Conservation (phyloP, 2,888 invertebrate genomes). For the Ichneumoninae sp. region DNA sequence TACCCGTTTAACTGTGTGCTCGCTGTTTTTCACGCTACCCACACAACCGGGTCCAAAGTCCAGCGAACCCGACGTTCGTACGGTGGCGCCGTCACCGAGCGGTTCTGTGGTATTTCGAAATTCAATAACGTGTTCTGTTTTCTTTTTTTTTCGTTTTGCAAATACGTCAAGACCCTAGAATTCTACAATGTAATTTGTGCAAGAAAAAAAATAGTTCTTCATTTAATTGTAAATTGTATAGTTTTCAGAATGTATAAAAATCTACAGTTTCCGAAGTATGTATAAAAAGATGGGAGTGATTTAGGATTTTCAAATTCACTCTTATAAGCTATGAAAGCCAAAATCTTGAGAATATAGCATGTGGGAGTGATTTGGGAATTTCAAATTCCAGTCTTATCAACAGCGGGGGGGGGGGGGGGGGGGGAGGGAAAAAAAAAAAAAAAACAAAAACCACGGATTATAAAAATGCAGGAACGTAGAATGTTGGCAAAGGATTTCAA, state of each 20-base stretch:
- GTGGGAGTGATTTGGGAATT: too few species aligned
- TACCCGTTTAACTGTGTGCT: not conserved
- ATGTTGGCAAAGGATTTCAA: constrained; percentile 12
- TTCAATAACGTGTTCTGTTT: not conserved
- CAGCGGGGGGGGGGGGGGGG: too few species aligned
- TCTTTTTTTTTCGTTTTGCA: not conserved
- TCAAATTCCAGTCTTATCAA: too few species aligned
- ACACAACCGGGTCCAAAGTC: not conserved
- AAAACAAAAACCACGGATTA: too few species aligned
- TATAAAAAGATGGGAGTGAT: not conserved
- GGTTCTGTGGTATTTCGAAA: not conserved
- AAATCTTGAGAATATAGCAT: too few species aligned
- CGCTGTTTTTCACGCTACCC: not conserved
- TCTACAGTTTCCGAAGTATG: not conserved
- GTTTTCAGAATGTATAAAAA: too few species aligned
- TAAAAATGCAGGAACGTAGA: not conserved
- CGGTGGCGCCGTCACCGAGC: not conserved
- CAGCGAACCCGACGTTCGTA: not conserved
- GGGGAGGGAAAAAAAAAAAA: too few species aligned
- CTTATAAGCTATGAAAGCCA: too few species aligned
- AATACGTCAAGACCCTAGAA: not conserved
- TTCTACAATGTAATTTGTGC: not conserved
- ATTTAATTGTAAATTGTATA: too few species aligned
- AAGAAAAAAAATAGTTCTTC: too few species aligned
- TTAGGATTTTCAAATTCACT: too few species aligned